Conservation (phyloP, 2,888 invertebrate genomes). For the Eupithecia exiguata region DNA sequence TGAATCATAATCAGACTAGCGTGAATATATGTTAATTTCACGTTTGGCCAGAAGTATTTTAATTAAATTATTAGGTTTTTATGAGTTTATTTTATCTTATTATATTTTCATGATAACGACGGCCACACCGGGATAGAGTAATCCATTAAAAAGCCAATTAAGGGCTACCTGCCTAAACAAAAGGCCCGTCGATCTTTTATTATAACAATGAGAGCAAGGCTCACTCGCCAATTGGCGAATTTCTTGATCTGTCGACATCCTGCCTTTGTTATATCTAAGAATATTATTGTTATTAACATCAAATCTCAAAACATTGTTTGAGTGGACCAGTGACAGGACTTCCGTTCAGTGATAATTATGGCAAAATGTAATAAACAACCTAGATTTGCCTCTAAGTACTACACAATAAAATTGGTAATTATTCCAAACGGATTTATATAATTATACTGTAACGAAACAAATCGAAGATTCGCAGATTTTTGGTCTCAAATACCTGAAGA, state of each 20-base stretch:
- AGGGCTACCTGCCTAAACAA: conserved; percentile 17
- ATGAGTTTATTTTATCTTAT: conserved; percentile 1
- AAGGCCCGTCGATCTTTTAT: conserved; percentile 11
- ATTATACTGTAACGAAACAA: not conserved
- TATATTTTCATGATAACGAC: conserved; percentile 2
- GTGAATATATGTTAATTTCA: not conserved
- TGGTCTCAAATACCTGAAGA: not conserved
- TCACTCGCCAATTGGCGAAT: conserved; percentile 1
- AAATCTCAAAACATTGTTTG: not conserved
- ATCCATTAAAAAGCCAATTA: conserved; percentile 31
- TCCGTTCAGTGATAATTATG: not conserved
- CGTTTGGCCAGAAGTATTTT: not conserved
- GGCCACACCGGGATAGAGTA: conserved; percentile 11
- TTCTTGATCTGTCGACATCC: conserved; percentile 14
- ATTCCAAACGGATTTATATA: not conserved
- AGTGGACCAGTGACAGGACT: not conserved
- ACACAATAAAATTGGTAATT: not conserved
- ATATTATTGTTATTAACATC: not conserved
- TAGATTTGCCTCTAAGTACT: not conserved
- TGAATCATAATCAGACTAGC: not conserved
- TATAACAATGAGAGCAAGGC: conserved; percentile 14
- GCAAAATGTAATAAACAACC: not conserved
- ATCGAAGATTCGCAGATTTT: not conserved
- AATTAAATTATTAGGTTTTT: not conserved
- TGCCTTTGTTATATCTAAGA: conserved; percentile 1